Base-by-base conservation (phyloP, 30 jellyfish, hydroid and myxozoan species). In the Morbakka virulenta region DNA sequence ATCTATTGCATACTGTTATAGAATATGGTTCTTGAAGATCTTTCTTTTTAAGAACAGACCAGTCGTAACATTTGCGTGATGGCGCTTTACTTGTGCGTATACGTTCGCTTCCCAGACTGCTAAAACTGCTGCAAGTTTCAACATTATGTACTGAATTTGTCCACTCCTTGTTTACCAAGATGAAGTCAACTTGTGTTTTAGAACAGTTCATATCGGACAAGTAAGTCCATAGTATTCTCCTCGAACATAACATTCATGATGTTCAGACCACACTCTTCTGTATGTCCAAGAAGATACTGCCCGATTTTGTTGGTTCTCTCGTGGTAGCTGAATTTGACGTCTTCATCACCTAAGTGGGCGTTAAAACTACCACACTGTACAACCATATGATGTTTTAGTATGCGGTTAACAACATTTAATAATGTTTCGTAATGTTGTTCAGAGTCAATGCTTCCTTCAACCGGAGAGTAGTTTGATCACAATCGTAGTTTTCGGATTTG, bases 261-360 rank as follows among this genome's bases (percentile, higher is more conserved):
- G n/a, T n/a, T n/a, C n/a, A n/a, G n/a, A n/a, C n/a, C n/a, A n/a
- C n/a, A n/a, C n/a, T n/a, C n/a, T n/a, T n/a, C n/a, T n/a, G n/a
- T n/a, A n/a, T n/a, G 23, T 11, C 52, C 67, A 3, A 47, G 11
- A 13, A 73, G 61, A 6, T 48, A 82, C 28, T 49, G 22, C 20
- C 84, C 83, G 31, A 48, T 73, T 20, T 25, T 73, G 65, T 73
- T 73, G 3, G n/a, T 73, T 6, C 52, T 73, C 3, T 73, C 80
- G 31, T 73, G 85, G 84, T 73, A 51, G 65, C 64, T 73, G 81
- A 17, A n/a, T n/a, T n/a, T n/a, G n/a, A n/a, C n/a, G n/a, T n/a
- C n/a, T n/a, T n/a, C n/a, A n/a, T n/a, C n/a, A n/a, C n/a, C n/a
- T n/a, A n/a, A n/a, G n/a, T n/a, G n/a, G n/a, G n/a, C n/a, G n/a